These are phyloP conservation scores for Zaprionus kolodkinae DNA, from an alignment of 1,140 invertebrate species.

Conservation along the genomic window DNA sequence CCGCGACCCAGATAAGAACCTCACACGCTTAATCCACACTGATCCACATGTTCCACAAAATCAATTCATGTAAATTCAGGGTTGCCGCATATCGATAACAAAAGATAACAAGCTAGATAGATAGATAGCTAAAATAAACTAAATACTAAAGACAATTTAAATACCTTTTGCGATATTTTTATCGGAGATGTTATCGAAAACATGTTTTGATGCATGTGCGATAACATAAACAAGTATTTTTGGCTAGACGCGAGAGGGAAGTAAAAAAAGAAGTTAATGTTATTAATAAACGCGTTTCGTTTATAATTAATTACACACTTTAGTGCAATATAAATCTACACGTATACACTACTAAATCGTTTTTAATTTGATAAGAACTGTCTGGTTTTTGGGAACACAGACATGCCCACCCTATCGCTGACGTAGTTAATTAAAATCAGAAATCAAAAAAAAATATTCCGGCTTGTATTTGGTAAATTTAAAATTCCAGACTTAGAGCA, in stretches of 20 bases:
- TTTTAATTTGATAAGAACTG: background rate
- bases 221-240: conserved; percentile 2
- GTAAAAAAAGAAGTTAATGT: background rate
- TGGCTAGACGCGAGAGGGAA: background rate
- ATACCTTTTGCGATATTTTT: background rate
- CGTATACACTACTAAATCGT: background rate
- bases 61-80: conserved; percentile 2
- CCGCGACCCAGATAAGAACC: conserved; percentile 3
- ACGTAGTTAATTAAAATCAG: conserved; percentile 14
- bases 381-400: background rate
- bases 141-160: background rate
- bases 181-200: background rate
- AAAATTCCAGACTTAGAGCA: background rate
- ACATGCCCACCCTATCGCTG: conserved; percentile 1
- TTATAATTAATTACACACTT: background rate
- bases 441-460: conserved; percentile 31
- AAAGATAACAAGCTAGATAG: background rate
- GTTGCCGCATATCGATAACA: background rate
- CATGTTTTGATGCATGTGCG: background rate
- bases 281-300: background rate
- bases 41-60: conserved; percentile 7
- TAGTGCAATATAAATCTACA: background rate
- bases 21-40: conserved; percentile 1
- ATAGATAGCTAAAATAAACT: background rate
- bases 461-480: background rate